These are phyloP conservation scores for Loris lydekkerianus DNA, from an alignment of 2,797 vertebrate genomes.

Conservation along the genomic window DNA sequence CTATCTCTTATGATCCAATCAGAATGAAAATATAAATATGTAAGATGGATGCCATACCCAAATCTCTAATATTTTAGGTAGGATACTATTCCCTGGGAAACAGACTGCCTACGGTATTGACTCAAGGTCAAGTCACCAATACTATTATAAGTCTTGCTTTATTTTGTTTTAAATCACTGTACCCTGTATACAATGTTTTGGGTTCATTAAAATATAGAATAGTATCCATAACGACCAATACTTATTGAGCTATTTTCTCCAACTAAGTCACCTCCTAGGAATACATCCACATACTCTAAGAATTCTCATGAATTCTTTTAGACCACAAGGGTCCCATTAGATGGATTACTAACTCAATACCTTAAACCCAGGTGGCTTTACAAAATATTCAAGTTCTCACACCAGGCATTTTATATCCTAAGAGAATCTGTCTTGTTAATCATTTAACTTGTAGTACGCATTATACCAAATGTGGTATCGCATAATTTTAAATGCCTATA, in stretches of 20 bases:
- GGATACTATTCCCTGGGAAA: neutral
- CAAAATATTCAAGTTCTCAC: slow-evolving; percentile 9
- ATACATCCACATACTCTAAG: neutral
- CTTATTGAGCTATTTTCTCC: neutral
- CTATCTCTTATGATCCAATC: neutral
- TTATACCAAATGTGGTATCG: neutral
- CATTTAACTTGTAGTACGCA: neutral
- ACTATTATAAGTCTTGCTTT: neutral
- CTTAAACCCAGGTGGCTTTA: slow-evolving; percentile 28
- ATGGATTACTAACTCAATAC: slow-evolving; percentile 37
- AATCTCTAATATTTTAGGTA: neutral
- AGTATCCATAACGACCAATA: neutral
- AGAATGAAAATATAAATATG: neutral
- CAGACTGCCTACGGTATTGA: neutral
- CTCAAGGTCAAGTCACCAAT: neutral
- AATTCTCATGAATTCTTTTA: slow-evolving; percentile 3
- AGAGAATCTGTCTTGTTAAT: neutral
- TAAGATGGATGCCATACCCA: neutral
- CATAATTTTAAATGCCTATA: neutral
- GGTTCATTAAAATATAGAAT: neutral
- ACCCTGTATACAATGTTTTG: neutral
- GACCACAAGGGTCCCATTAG: neutral
- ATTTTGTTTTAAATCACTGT: slow-evolving; percentile 23
- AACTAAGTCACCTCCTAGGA: neutral
- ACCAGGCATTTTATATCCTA: neutral